Evolutionary conservation across 2,888 invertebrate species (phyloP).

Genomic region (Operophtera brumata): DNA sequence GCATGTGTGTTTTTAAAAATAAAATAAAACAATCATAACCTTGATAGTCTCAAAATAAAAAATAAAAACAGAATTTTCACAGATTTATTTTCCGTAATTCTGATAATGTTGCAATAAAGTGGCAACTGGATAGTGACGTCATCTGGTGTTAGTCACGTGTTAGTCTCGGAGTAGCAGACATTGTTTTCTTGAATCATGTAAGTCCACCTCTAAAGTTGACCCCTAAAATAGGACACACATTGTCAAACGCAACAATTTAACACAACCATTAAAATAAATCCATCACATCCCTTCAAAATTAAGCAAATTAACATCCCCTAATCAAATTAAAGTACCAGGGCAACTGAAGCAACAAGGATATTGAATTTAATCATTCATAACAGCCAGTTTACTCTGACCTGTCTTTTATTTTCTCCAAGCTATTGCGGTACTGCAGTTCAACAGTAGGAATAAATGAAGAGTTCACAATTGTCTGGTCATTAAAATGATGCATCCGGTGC

Average conservation of each 20-base stretch:
- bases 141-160: too few relatives aligned
- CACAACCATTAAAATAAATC: constrained; percentile 34
- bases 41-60: too few relatives aligned
- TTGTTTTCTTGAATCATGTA: too few relatives aligned
- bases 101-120: too few relatives aligned
- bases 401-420: constrained; percentile 21
- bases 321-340: constrained; percentile 46
- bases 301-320: constrained; percentile 50
- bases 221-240: not conserved
- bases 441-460: constrained; percentile 42
- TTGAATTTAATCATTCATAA: constrained; percentile 54
- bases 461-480: constrained; percentile 62
- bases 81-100: too few relatives aligned
- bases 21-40: too few relatives aligned
- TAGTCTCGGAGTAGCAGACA: too few relatives aligned
- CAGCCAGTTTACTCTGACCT: constrained; percentile 41
- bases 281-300: constrained; percentile 49
- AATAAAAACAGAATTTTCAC: too few relatives aligned
- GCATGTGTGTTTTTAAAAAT: too few relatives aligned
- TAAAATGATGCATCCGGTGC: constrained; percentile 73
- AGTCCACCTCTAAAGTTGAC: too few relatives aligned
- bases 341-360: constrained; percentile 46
- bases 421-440: not conserved
- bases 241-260: constrained; percentile 6
- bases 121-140: too few relatives aligned